Evolutionary conservation across 1,140 invertebrate genomes (phyloP), one percentile per base, ranked within the genome.

Genomic region (Onthophagus taurus): DNA sequence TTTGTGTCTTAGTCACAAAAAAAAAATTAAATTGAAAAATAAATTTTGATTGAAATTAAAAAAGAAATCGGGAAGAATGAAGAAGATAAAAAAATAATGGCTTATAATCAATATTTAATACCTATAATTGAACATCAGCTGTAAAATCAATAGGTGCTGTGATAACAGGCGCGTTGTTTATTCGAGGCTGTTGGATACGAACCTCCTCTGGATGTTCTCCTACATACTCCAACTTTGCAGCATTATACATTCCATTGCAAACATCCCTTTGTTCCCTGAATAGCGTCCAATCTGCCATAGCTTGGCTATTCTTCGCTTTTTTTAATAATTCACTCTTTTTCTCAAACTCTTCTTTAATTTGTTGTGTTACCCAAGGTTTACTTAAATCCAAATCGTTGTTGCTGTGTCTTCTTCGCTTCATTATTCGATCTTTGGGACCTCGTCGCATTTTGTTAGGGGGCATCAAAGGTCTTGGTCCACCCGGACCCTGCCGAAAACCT

Each of bases 191-290:
- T 45, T 58, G 60, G 45, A 60, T 62, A 65, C 61, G 61, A 58
- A 65, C 61, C 57, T 65, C 63, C 49, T 57, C 52, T 41, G 62
- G 65, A 36, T 64, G 69, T 41, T 66, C 67, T 49, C 68, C 72
- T 44, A 66, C 51, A 30, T 60, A 60, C 31, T 57, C 53, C 37
- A 47, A 47, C 42, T 62, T 58, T 2, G 63, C 58, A 12, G 51
- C 55, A 36, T 55, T 56, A 42, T 63, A 64, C 42, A 64, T 51
- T 35, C 58, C 53, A 21, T 51, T 57, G 46, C 63, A 66, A 37
- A 58, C 61, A 16, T 63, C 60, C 17, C 61, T 52, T 45, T 64
- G 63, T 17, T 57, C 55, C 42, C 59, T 52, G 42, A 60, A 66
- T 26, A 49, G 48, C 7, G 49, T 47, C 64, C 64, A 66, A 47